Conservation (phyloP, 2,113 vertebrate species). For the Neolamprologus falcicula region DNA sequence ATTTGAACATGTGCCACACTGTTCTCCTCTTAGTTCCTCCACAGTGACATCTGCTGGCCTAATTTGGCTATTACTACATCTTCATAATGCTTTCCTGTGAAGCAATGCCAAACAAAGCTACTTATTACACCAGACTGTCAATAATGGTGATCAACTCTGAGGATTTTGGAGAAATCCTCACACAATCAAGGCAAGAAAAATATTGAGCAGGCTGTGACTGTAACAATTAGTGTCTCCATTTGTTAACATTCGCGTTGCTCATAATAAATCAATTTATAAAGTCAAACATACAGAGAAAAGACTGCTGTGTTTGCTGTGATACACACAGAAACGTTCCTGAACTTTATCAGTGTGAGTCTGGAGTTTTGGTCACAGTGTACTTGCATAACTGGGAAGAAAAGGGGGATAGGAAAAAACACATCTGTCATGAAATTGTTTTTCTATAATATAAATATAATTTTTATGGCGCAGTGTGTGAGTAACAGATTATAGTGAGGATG, state of each 20-base stretch:
- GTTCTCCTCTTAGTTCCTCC: background rate
- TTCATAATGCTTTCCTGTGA: background rate
- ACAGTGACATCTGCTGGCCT: background rate
- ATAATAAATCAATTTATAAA: background rate
- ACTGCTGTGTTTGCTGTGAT: background rate
- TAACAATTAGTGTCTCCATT: background rate
- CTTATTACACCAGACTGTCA: background rate
- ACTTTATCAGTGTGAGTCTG: rapidly evolving
- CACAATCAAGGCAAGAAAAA: background rate
- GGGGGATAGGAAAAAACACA: rapidly evolving
- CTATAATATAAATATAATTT: rapidly evolving
- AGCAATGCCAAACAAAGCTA: rapidly evolving
- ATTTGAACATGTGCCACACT: background rate
- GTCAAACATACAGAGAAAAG: background rate
- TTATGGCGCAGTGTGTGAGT: background rate
- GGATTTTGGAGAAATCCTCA: background rate
- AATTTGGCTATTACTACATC: background rate
- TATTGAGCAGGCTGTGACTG: background rate
- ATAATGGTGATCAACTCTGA: rapidly evolving
- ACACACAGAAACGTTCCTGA: background rate
- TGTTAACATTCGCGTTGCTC: background rate
- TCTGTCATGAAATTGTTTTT: rapidly evolving
- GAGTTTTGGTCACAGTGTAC: background rate
- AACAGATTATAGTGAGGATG: background rate
- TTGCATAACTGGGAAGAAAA: rapidly evolving